Base-by-base conservation (phyloP, 2,797 vertebrate genomes). In the Mus caroli region DNA sequence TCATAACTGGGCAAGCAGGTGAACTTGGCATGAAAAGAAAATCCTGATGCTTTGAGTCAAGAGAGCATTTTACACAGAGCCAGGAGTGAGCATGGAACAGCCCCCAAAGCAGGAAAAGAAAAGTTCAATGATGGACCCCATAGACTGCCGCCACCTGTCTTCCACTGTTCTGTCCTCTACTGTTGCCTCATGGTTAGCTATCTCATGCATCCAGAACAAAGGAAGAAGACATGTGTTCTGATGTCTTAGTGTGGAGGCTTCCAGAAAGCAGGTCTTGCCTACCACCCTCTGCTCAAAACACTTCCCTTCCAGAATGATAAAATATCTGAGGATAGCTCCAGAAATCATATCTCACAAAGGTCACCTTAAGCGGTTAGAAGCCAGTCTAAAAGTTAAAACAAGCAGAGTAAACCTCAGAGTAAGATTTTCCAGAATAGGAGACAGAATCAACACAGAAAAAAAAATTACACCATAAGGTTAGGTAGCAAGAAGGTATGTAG, bases 211-310 rank as follows among this genome's bases (percentile, higher is more conserved):
- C 58, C 19, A 11, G 24, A 14, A 0, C 1, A 24, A 71, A 31
- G 15, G 26, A 43, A 8, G 20, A 40, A 9, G 17, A 0, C 1
- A 0, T 2, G 17, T 17, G 6, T 34, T 80, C 22, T 0, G n/a
- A n/a, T 0, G 31, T 60, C 0, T 0, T 26, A 12, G 9, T 0
- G 0, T 1, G 28, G 40, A 3, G 0, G 1, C 69, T 34, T 10
- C 6, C 1, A 22, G 78, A 58, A 77, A 86, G 50, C 6, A 6
- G 0, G 19, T 2, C 52, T 73, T 11, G 10, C 78, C 56, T 6
- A 0, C 1, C 11, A 3, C 37, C 17, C 1, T 50, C 9, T 1
- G 4, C 37, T 60, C 9, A 4, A 75, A 73, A 43, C 15, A 13
- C 17, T n/a, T 60, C 34, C 8, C 58, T 20, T 78, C 64, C 8